A percentile compares a stretch with the other conserved stretches of the same genome.
phyloP scores from a whole-genome alignment of 2,797 vertebrate genomes.

The Amniataba percoides region DNA sequence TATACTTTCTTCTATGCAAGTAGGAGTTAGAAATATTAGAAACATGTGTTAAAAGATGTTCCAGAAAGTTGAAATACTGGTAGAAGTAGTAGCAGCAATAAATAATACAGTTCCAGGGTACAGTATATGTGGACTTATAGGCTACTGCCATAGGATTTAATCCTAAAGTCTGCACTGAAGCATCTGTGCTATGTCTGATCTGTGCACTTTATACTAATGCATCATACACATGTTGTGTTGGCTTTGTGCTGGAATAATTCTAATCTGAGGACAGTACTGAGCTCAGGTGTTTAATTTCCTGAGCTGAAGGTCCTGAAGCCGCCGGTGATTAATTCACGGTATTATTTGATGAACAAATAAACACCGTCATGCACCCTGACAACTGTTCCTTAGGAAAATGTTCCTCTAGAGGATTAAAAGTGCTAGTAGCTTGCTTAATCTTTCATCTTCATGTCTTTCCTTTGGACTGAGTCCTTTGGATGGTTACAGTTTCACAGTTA shows the following conservation, averaged over 20 bases:
- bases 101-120: not conserved
- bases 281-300: not conserved
- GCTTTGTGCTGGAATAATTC: conserved; percentile 32
- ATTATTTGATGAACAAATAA: conserved; percentile 13
- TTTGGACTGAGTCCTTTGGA: conserved; percentile 32
- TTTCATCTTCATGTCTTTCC: conserved; percentile 39
- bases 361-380: conserved; percentile 4
- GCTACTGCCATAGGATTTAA: not conserved
- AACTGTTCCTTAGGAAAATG: conserved; percentile 20
- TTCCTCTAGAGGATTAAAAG: conserved; percentile 20
- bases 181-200: conserved; percentile 18
- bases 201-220: conserved; percentile 24
- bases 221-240: conserved; percentile 20
- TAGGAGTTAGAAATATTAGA: not conserved
- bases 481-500: conserved; percentile 38
- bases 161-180: not conserved
- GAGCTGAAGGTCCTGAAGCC: conserved; percentile 7
- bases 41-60: not conserved
- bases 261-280: not conserved
- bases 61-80: too few species aligned
- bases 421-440: conserved; percentile 6
- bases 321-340: not conserved
- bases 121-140: not conserved
- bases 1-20: not conserved
- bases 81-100: not conserved